Evolutionary conservation across 2,113 vertebrate genomes (phyloP), one percentile per base, ranked within the genome.

Genomic region (Centropus bengalensis): DNA sequence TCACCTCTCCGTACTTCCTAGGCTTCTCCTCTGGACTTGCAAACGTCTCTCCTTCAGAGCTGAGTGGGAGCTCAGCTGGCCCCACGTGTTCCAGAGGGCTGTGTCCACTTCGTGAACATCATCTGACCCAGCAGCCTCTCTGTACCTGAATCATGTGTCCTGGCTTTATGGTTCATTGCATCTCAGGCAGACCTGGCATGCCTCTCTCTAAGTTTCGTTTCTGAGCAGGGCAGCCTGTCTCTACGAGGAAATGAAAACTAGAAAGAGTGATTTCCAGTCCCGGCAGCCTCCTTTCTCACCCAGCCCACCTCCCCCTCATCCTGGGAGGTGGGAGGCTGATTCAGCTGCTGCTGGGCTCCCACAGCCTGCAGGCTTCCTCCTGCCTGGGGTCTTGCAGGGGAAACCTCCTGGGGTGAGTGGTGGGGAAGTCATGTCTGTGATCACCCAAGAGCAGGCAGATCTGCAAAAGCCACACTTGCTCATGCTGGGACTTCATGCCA

Each of bases 221-320:
- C 96, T 95, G 86, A 95, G 68, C 32, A 15, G 82, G 33, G 82
- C 84, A 95, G 33, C 15, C 28, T 38, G 45, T 49, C 51, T n/a
- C 86, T 75, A 42, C 3, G 17, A 93, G 94, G 97, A 97, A 97
- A 96, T 78, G 93, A 95, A 95, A 97, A 91, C 91, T 80, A 66
- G 70, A 95, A 84, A 89, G 88, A 79, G 55, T 23, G 51, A 68
- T 94, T 71, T 85, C 93, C 70, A 93, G 66, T 6, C 18, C 45
- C 40, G 30, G 36, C 94, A 85, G 52, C 94, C 63, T 62, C 66
- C 52, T 70, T 47, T 94, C 82, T 81, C 90, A 91, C 32, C 20
- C 76, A 36, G 38, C 54, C 71, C 88, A 78, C 44, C 77, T 30
- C 22, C 59, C 27, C 21, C 69, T 71, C 49, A 14, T 11, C 36